These are phyloP conservation scores for Druon quercuslanigerum DNA, from an alignment of 1,140 invertebrate species.

Conservation along the genomic window DNA sequence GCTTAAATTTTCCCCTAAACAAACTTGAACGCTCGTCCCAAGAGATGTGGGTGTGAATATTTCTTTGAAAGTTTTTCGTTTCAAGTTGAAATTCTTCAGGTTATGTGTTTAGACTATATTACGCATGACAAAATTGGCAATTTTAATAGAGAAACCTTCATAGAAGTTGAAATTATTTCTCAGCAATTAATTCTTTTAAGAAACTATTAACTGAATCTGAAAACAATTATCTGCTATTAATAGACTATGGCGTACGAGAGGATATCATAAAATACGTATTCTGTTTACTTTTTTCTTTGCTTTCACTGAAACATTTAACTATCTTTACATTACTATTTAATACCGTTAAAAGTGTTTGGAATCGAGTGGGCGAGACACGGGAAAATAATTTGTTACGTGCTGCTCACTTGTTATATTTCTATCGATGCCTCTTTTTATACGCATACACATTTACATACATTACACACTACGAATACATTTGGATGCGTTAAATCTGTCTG, in stretches of 20 bases:
- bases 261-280: background rate
- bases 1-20: background rate
- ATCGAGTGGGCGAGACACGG: background rate
- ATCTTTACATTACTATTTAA: background rate
- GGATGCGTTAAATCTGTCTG: too few species aligned
- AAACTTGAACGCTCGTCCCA: background rate
- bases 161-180: too few species aligned
- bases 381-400: background rate
- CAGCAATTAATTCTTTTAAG: too few species aligned
- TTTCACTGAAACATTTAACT: background rate
- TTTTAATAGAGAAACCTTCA: too few species aligned
- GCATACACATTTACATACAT: too few species aligned
- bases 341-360: background rate
- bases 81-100: background rate
- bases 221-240: background rate
- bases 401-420: background rate
- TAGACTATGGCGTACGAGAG: background rate
- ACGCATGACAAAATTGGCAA: too few species aligned
- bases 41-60: background rate
- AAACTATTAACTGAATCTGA: too few species aligned
- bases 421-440: background rate
- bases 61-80: background rate
- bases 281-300: constrained; percentile 6
- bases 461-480: too few species aligned
- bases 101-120: too few species aligned